Percentiles rank a stretch among this genome's conserved stretches.
phyloP scores from a whole-genome alignment of 2,797 vertebrate species.

The Podarcis siculus region DNA sequence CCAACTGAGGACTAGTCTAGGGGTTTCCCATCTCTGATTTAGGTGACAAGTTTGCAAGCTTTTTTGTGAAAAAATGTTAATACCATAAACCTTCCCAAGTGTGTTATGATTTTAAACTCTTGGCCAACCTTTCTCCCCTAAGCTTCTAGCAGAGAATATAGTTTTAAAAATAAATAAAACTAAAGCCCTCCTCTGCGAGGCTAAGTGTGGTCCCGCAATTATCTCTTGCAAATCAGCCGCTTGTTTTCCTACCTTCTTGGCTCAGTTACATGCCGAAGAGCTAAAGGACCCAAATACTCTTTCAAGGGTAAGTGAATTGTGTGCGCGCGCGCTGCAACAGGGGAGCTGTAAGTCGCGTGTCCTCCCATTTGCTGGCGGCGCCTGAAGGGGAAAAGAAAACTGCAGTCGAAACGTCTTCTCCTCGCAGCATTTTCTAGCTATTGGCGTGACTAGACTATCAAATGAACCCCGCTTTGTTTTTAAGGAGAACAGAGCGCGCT shows the following conservation, averaged over 20 bases:
- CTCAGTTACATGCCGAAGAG: not conserved
- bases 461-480: slow-evolving; percentile 1
- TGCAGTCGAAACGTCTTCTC: not conserved
- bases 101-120: not conserved
- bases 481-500: not conserved
- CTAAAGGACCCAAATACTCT: not conserved
- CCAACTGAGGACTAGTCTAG: too few relatives aligned
- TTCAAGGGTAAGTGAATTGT: not conserved
- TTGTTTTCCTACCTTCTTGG: not conserved
- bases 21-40: too few relatives aligned
- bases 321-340: not conserved
- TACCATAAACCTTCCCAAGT: not conserved
- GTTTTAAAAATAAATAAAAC: too few relatives aligned
- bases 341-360: not conserved
- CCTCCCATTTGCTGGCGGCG: not conserved
- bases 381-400: not conserved
- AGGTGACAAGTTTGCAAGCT: not conserved
- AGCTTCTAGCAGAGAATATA: not conserved
- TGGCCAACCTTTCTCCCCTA: too few relatives aligned
- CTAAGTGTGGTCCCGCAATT: not conserved
- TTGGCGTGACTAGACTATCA: not conserved
- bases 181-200: not conserved
- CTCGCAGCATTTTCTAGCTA: not conserved
- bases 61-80: not conserved
- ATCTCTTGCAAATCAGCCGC: not conserved